Conservation (phyloP, 2,113 vertebrate genomes). For the Trinectes maculatus region DNA sequence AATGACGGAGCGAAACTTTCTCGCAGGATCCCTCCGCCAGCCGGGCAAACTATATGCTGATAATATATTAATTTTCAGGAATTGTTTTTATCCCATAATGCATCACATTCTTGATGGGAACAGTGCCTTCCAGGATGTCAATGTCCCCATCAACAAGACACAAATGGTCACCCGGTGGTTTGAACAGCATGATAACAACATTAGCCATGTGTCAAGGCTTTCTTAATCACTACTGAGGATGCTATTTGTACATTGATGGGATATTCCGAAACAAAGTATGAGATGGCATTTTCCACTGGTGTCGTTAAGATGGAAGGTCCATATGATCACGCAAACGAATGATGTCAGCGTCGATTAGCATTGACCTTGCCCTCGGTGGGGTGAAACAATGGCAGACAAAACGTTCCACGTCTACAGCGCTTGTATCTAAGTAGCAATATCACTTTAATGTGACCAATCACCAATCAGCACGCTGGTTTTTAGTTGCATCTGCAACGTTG, state of each 20-base stretch:
- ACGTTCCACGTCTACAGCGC: slow-evolving; percentile 10
- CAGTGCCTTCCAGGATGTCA: slow-evolving; percentile 70
- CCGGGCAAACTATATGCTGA: slow-evolving; percentile 31
- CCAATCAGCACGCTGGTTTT: background rate
- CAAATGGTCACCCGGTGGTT: slow-evolving; percentile 74
- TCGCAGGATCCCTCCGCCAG: slow-evolving; percentile 16
- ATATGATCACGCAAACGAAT: slow-evolving; percentile 69
- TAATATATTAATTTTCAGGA: slow-evolving; percentile 56
- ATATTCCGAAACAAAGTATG: slow-evolving; percentile 62
- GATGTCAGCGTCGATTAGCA: slow-evolving; percentile 70
- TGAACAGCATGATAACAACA: slow-evolving; percentile 73
- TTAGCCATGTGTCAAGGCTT: slow-evolving; percentile 77
- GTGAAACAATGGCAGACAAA: slow-evolving; percentile 58
- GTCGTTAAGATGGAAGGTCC: slow-evolving; percentile 65
- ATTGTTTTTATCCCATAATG: slow-evolving; percentile 61
- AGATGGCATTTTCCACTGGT: slow-evolving; percentile 60
- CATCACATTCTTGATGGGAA: slow-evolving; percentile 63
- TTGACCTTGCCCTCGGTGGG: slow-evolving; percentile 67
- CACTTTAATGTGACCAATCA: background rate
- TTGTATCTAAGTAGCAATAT: background rate
- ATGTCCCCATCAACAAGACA: slow-evolving; percentile 69
- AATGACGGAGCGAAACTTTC: slow-evolving; percentile 10
- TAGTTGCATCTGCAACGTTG: background rate
- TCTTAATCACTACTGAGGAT: slow-evolving; percentile 71
- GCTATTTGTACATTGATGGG: slow-evolving; percentile 69